These are phyloP conservation scores for Alosa sapidissima DNA, from an alignment of 2,797 vertebrate genomes.

Conservation along the genomic window DNA sequence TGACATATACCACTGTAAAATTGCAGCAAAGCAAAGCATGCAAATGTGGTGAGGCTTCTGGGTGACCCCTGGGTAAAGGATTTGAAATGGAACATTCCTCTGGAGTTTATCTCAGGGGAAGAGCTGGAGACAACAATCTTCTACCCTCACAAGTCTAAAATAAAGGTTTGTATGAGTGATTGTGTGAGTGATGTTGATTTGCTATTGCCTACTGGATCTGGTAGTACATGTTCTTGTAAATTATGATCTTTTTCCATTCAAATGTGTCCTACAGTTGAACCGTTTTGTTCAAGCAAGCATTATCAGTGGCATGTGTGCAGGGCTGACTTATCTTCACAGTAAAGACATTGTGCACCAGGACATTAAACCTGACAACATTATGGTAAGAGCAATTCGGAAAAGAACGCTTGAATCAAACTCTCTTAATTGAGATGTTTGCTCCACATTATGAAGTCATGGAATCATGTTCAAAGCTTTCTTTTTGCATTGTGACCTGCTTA, in stretches of 20 bases:
- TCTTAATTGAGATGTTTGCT: background rate
- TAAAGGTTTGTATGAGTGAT: constrained; percentile 59
- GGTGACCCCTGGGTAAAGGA: constrained; percentile 63
- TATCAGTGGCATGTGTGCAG: constrained; percentile 75
- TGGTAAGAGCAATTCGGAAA: constrained; percentile 62
- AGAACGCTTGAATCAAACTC: background rate
- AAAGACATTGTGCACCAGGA: constrained; percentile 78
- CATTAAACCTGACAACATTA: constrained; percentile 79
- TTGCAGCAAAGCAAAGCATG: constrained; percentile 64
- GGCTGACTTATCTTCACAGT: constrained; percentile 68
- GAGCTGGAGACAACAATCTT: constrained; percentile 77
- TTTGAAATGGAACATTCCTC: constrained; percentile 72
- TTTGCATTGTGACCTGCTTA: too few relatives aligned
- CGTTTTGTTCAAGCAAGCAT: constrained; percentile 61
- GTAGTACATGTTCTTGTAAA: background rate
- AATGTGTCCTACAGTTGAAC: constrained; percentile 59
- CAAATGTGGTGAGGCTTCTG: constrained; percentile 74
- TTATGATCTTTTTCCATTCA: background rate
- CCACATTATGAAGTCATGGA: too few relatives aligned
- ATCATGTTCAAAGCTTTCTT: too few relatives aligned
- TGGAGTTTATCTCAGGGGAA: constrained; percentile 76
- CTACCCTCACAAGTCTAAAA: constrained; percentile 65
- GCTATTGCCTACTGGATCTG: background rate
- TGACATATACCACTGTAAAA: background rate
- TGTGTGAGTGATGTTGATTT: background rate